A percentile compares a stretch with the other conserved stretches of the same genome.
Evolutionary conservation across 2,113 vertebrate species (phyloP).

Genomic region (Dipodomys stephensi): DNA sequence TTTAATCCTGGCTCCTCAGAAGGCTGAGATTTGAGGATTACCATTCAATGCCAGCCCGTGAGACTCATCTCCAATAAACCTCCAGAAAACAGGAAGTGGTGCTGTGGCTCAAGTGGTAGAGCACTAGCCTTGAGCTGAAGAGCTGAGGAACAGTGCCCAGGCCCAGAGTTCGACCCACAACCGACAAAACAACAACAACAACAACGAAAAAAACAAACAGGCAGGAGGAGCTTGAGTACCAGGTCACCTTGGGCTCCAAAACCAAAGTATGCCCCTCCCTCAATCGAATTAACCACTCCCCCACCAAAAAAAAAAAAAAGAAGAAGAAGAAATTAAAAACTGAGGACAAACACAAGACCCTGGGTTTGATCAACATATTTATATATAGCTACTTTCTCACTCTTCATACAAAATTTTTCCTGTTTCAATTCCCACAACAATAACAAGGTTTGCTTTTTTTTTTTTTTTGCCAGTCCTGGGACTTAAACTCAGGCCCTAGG

Average conservation of each 20-base stretch:
- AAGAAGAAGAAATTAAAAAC: neutral
- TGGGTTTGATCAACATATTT: neutral
- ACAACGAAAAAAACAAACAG: too few species aligned
- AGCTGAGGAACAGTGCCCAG: too few species aligned
- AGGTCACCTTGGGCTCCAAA: neutral
- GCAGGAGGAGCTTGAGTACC: neutral
- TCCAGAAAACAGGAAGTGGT: too few species aligned
- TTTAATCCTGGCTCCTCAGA: too few species aligned
- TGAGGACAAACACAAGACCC: neutral
- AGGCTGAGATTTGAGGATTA: too few species aligned
- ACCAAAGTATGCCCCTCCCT: neutral
- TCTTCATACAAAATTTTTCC: neutral
- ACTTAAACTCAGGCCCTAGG: neutral
- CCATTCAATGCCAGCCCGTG: too few species aligned
- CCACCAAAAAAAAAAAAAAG: neutral
- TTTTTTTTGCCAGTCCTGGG: neutral
- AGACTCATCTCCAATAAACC: too few species aligned
- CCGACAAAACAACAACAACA: too few species aligned
- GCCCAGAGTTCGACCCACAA: too few species aligned
- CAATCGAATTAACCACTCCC: neutral
- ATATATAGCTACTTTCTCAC: neutral
- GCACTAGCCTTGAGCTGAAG: too few species aligned
- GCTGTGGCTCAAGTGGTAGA: too few species aligned
- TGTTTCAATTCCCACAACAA: neutral
- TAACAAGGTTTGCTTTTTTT: conserved; percentile 1